Evolutionary conservation across 2,113 vertebrate genomes (phyloP), one percentile per base, ranked within the genome.

Genomic region (Polyodon spathula): DNA sequence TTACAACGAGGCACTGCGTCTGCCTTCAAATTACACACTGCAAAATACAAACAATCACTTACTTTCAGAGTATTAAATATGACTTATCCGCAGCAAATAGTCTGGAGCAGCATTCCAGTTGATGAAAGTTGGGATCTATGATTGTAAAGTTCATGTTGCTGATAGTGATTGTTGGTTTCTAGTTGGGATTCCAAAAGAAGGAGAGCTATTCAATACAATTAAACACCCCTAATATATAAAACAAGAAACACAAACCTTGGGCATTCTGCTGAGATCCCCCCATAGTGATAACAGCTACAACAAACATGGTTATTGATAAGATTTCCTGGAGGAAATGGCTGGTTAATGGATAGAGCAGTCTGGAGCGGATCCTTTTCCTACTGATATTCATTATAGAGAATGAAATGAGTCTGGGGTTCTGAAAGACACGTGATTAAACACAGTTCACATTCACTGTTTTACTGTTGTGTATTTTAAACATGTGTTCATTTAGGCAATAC

Each of bases 281-380:
- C n/a, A 68, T 41, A 67, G 54, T 60, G 58, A 64, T 54, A 61
- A 55, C 56, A 27, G 50, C 10, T 43, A 44, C 17, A 15, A 9
- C 37, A 37, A 57, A 37, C 61, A 8, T 38, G 51, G 41, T 8
- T 43, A 44, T 52, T 37, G n/a, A 58, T 40, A 15, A 60, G 81
- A 88, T 87, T 89, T 89, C 83, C 86, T 86, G 70, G 71, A 86
- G 86, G 88, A 89, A 88, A 86, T 83, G 82, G 77, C 75, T 79
- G 84, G 84, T 85, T 89, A 88, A 89, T 88, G 85, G 86, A 81
- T 85, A 85, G 84, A 74, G 81, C 84, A 81, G 74, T 76, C 84
- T 84, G 84, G 82, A 88, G 86, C 83, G 79, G 76, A 73, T 82
- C 84, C 82, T 85, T 81, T 85, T 86, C 86, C 84, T 83, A 83